Evolutionary conservation across 2,888 invertebrate species (phyloP).

Genomic region (Pseudococcus viburni): DNA sequence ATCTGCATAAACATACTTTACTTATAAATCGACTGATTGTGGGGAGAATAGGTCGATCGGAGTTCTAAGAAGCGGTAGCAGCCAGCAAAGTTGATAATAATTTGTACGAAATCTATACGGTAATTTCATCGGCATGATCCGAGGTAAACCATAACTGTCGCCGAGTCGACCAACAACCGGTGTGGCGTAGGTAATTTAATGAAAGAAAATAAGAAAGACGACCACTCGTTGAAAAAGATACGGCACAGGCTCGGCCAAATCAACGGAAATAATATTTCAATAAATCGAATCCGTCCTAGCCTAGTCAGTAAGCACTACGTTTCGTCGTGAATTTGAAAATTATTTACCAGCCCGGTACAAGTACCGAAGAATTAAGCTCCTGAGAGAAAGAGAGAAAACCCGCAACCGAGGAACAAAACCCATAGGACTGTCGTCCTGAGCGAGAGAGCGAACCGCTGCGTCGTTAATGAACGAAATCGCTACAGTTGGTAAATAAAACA

Average conservation of each 20-base stretch:
- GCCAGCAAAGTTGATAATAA: not conserved
- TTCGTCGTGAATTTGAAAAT: constrained; percentile 15
- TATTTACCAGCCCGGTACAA: not conserved
- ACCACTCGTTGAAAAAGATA: not conserved
- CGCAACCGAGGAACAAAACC: not conserved
- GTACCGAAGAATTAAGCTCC: not conserved
- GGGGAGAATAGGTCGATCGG: not conserved
- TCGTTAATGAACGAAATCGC: constrained; percentile 54
- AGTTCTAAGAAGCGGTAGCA: not conserved
- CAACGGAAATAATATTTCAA: constrained; percentile 44
- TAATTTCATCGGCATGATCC: not conserved
- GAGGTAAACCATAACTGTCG: constrained; percentile 37
- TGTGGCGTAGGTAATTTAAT: not conserved
- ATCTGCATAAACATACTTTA: constrained; percentile 34
- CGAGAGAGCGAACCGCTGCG: not conserved
- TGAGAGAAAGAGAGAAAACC: not conserved
- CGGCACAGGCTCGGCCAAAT: not conserved
- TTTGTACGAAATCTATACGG: not conserved
- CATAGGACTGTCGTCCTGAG: not conserved
- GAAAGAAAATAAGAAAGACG: not conserved
- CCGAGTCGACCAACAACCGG: not conserved
- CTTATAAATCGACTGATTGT: not conserved
- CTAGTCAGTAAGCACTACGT: not conserved
- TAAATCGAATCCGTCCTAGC: not conserved
- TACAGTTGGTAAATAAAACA: constrained; percentile 32